These are phyloP conservation scores for Polydesmus complanatus DNA, from an alignment of 2,888 invertebrate species.

Conservation along the genomic window DNA sequence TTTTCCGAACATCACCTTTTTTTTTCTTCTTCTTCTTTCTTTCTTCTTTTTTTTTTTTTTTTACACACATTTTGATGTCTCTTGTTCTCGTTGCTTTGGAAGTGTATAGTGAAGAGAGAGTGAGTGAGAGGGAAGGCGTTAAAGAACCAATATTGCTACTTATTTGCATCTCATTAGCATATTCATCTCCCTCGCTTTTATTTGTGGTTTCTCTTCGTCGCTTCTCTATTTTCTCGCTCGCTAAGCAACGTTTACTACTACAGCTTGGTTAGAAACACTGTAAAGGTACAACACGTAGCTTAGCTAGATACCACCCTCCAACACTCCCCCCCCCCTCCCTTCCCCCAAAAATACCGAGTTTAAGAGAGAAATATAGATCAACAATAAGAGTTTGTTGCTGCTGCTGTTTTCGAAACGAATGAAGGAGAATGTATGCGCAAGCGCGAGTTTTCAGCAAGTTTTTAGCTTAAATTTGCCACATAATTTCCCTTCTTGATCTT, in stretches of 20 bases:
- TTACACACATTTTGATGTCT: neutral
- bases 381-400: neutral
- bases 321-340: no score
- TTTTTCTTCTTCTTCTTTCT: no score
- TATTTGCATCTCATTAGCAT: slow-evolving; percentile 14
- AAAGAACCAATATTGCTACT: slow-evolving; percentile 9
- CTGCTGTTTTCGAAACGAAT: neutral
- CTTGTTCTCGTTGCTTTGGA: neutral
- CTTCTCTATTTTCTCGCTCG: neutral
- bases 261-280: neutral
- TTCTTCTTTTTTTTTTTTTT: neutral
- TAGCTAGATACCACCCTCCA: no score
- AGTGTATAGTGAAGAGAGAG: neutral
- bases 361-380: neutral
- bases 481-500: slow-evolving; percentile 2
- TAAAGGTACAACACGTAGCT: neutral
- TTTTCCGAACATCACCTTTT: neutral
- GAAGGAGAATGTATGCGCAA: neutral
- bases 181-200: slow-evolving; percentile 8
- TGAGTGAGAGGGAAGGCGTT: slow-evolving; percentile 9
- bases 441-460: neutral
- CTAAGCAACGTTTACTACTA: neutral
- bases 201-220: neutral
- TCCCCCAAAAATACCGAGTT: no score
- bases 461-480: slow-evolving; percentile 11